A percentile compares a stretch with the other conserved stretches of the same genome.
These are phyloP conservation scores for Sphaeridia pumilis DNA, from an alignment of 2,888 invertebrate species.

Conservation along the genomic window DNA sequence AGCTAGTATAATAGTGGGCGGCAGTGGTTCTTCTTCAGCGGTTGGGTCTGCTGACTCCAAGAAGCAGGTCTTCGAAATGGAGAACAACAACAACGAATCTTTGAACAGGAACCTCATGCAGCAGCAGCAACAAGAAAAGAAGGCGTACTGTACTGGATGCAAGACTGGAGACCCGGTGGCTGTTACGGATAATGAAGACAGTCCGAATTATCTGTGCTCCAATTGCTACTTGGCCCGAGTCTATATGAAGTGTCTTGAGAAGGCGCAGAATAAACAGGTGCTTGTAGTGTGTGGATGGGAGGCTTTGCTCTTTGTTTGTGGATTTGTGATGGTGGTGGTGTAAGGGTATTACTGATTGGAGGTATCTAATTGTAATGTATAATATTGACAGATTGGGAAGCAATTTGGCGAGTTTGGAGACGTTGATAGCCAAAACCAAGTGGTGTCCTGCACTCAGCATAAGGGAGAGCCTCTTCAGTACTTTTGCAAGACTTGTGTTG, in stretches of 20 bases:
- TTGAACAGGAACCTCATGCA: slow-evolving; percentile 3
- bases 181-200: slow-evolving; percentile 90
- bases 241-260: slow-evolving; percentile 95
- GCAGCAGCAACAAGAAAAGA: slow-evolving; percentile 28
- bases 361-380: neutral
- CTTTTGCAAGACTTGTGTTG: slow-evolving; percentile 85
- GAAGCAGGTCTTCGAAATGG: neutral
- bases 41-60: neutral
- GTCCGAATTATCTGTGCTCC: slow-evolving; percentile 88
- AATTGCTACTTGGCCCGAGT: slow-evolving; percentile 98
- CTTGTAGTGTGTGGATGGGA: neutral
- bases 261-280: neutral
- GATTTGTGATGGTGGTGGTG: neutral
- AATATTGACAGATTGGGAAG: slow-evolving; percentile 18
- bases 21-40: neutral
- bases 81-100: slow-evolving; percentile 12
- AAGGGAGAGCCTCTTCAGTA: slow-evolving; percentile 83
- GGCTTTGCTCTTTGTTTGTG: neutral
- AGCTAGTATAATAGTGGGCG: slow-evolving; percentile 42
- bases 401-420: slow-evolving; percentile 8
- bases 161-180: slow-evolving; percentile 90
- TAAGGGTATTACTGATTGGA: neutral
- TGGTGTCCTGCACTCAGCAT: slow-evolving; percentile 73
- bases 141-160: slow-evolving; percentile 79
- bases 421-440: slow-evolving; percentile 39